phyloP scores from a whole-genome alignment of 2,113 vertebrate species.

The Todiramphus saurophagus region DNA sequence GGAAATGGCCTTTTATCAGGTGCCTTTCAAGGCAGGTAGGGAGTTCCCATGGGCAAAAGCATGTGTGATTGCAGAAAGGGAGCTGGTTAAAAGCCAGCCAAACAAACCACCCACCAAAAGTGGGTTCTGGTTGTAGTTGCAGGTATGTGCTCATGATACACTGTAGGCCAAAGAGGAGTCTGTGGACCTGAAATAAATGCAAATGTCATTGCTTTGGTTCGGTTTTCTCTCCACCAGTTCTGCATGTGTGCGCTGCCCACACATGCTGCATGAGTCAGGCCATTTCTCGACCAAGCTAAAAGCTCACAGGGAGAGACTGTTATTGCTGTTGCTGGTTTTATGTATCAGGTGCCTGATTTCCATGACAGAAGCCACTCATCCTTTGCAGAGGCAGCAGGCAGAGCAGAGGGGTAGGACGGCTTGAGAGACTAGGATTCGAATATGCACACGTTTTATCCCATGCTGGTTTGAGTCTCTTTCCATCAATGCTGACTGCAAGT shows the following conservation, averaged over 20 bases:
- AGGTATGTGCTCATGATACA: background rate
- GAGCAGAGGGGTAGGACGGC: background rate
- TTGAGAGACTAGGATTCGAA: background rate
- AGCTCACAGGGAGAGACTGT: background rate
- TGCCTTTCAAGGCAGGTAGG: background rate
- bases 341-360: background rate
- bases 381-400: background rate
- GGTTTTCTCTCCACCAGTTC: background rate
- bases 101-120: background rate
- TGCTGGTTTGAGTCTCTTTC: background rate
- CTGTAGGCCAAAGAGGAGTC: background rate
- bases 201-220: background rate
- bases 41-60: background rate
- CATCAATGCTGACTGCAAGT: background rate
- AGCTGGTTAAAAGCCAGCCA: background rate
- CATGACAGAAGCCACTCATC: background rate
- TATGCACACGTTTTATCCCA: background rate
- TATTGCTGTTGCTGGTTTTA: conserved; percentile 1
- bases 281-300: background rate
- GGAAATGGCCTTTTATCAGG: background rate
- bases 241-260: fast-evolving
- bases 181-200: background rate
- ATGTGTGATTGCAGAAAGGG: background rate
- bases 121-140: background rate
- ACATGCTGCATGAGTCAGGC: background rate